phyloP scores from a whole-genome alignment of 2,888 invertebrate genomes.

The Drosophila pseudotalamancana region DNA sequence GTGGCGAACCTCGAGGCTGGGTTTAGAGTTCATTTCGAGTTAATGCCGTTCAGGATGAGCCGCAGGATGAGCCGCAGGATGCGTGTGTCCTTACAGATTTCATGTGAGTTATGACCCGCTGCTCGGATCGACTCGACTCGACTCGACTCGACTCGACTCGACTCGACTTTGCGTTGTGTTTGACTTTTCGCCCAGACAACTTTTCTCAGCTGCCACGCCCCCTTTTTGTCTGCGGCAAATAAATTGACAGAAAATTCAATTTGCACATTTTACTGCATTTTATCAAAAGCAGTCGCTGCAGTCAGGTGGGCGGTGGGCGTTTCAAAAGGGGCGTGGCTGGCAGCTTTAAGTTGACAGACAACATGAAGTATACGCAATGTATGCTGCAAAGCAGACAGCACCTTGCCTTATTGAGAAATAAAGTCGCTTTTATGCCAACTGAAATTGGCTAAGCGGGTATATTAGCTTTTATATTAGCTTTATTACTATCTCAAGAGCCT shows the following conservation, averaged over 20 bases:
- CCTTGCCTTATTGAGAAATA: too few relatives aligned
- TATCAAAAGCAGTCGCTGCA: conserved; percentile 28
- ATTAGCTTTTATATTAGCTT: too few relatives aligned
- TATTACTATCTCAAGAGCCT: too few relatives aligned
- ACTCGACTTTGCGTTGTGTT: conserved; percentile 48
- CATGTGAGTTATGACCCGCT: conserved; percentile 71
- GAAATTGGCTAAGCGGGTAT: too few relatives aligned
- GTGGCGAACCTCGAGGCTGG: not conserved
- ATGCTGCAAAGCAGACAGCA: not conserved
- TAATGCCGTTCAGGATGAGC: conserved; percentile 70
- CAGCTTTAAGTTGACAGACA: conserved; percentile 56
- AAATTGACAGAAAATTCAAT: conserved; percentile 74
- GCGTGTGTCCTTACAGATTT: conserved; percentile 76
- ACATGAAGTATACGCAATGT: conserved; percentile 48
- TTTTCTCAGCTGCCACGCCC: conserved; percentile 25
- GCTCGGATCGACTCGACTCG: too few relatives aligned
- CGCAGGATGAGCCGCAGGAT: conserved; percentile 56
- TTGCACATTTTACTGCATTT: conserved; percentile 76
- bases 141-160: too few relatives aligned
- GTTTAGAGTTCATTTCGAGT: conserved; percentile 71
- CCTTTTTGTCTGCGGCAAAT: conserved; percentile 21
- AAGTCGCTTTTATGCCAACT: too few relatives aligned
- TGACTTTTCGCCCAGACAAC: conserved; percentile 44
- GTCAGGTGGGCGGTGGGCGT: not conserved
- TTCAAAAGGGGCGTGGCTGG: not conserved